phyloP scores from a whole-genome alignment of 2,113 vertebrate genomes.

The Phainopepla nitens region DNA sequence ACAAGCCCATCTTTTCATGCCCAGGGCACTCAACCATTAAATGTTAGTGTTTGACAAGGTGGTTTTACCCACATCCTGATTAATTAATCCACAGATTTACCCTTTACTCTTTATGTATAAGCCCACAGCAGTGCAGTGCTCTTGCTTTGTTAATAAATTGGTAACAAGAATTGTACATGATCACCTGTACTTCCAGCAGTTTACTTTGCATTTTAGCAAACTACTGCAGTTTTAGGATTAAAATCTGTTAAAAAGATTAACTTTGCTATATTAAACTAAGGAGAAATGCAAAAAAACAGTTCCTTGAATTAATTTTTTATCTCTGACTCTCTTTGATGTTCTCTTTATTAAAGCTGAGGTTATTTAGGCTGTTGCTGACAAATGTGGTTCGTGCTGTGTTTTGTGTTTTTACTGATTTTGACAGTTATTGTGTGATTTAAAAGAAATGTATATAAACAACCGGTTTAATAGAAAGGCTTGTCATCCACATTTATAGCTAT shows the following conservation, averaged over 20 bases:
- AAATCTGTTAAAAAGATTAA: constrained; percentile 52
- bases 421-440: constrained; percentile 44
- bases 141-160: constrained; percentile 15
- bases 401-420: constrained; percentile 28
- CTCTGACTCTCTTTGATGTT: constrained; percentile 18
- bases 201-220: constrained; percentile 23
- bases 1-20: neutral
- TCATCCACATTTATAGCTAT: neutral
- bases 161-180: constrained; percentile 13
- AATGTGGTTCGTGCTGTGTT: neutral
- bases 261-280: constrained; percentile 17
- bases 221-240: neutral
- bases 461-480: constrained; percentile 5
- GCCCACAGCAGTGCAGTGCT: neutral
- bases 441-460: neutral
- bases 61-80: constrained; percentile 17
- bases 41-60: neutral
- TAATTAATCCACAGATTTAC: constrained; percentile 57
- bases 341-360: neutral
- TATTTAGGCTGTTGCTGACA: constrained; percentile 32
- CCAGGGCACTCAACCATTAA: neutral
- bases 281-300: neutral
- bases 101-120: neutral
- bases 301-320: constrained; percentile 22
- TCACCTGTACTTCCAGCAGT: constrained; percentile 6